Percentiles rank a stretch among this genome's conserved stretches.
Evolutionary conservation across 2,113 vertebrate genomes (phyloP).

Genomic region (Elachura formosa): DNA sequence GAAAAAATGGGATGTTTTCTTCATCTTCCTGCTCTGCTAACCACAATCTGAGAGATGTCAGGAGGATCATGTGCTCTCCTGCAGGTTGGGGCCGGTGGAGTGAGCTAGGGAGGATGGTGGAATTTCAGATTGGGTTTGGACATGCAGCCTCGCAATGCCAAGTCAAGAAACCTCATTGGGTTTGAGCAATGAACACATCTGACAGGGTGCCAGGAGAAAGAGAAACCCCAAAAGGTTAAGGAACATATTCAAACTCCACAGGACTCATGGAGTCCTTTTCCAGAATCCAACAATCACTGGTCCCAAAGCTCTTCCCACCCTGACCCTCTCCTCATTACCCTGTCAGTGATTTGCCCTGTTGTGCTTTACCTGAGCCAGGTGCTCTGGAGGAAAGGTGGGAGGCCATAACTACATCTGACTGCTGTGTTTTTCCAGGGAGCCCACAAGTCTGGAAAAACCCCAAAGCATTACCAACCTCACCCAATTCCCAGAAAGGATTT

Average conservation of each 20-base stretch:
- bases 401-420: not conserved
- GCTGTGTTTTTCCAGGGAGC: not conserved
- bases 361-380: not conserved
- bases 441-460: not conserved
- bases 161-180: not conserved
- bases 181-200: not conserved
- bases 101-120: not conserved
- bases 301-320: not conserved
- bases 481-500: not conserved
- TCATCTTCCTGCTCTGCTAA: not conserved
- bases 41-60: not conserved
- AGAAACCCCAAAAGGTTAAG: not conserved
- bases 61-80: not conserved
- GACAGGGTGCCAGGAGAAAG: not conserved
- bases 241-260: not conserved
- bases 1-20: not conserved
- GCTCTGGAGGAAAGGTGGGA: not conserved
- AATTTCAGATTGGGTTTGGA: slow-evolving; percentile 1
- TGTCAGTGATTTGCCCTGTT: not conserved
- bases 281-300: not conserved
- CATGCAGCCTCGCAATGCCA: not conserved
- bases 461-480: not conserved
- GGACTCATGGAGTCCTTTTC: not conserved
- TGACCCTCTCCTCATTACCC: not conserved
- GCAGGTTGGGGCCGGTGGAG: not conserved